Base-by-base conservation (phyloP, 2,888 invertebrate species). In the Cabera pusaria region DNA sequence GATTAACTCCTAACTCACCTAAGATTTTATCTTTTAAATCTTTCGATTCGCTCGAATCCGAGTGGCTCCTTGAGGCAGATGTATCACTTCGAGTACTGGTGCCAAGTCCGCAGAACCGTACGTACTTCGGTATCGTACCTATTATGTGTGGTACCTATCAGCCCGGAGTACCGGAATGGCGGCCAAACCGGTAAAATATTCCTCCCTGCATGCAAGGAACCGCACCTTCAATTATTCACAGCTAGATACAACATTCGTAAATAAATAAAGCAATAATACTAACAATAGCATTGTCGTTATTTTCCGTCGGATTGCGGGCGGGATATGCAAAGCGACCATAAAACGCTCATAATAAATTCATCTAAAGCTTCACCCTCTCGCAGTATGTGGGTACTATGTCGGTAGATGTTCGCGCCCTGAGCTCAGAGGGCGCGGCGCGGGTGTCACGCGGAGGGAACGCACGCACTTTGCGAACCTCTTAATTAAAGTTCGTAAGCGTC, bases 401-500 rank as follows among this genome's bases (percentile, higher is more conserved):
- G 6, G 2, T 4, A 14, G n/a, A n/a, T n/a, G n/a, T 4, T 14
- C 14, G 14, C 14, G 11, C 2, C 11, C 10, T 11, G n/a, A n/a
- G n/a, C n/a, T n/a, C n/a, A n/a, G n/a, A n/a, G n/a, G 17, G 31
- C 16, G 5, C 19, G 14, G 12, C 20, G 1, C n/a, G 5, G 6
- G 10, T 18, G 2, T 7, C 10, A 27, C 11, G 28, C 2, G 25
- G 16, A 21, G 9, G 6, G 5, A 25, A 11, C 7, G 7, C 14
- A 24, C 27, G 24, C 43, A 22, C 24, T 24, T 17, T 5, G 5
- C 22, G 21, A 24, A 25, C 28, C 33, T 40, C 37, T 38, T 38
- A 40, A 43, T 38, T 21, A 28, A 38, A 43, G 35, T 34, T 35
- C 23, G 39, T 20, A 35, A 24, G n/a, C 40, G 28, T 38, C 36